phyloP scores from a whole-genome alignment of 2,113 vertebrate genomes.

The Myiagra hebetior region DNA sequence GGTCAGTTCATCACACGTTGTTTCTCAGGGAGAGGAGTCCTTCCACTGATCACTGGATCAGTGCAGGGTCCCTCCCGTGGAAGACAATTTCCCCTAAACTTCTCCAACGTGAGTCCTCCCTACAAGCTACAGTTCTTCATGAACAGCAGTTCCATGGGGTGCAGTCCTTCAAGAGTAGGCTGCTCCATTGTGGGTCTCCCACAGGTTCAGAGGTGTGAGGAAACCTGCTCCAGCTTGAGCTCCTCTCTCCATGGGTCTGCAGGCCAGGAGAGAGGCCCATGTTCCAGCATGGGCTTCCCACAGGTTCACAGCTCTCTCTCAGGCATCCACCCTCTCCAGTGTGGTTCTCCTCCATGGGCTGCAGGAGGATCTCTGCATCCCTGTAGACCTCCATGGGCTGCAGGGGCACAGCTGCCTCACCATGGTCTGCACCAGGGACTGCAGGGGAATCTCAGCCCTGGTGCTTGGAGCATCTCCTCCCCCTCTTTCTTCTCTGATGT shows the following conservation, averaged over 20 bases:
- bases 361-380: not conserved
- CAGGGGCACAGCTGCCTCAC: not conserved
- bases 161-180: not conserved
- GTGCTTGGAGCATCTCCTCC: not conserved
- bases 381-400: not conserved
- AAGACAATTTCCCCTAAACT: not conserved
- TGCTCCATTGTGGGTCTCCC: not conserved
- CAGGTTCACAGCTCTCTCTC: not conserved
- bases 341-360: not conserved
- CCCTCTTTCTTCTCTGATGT: not conserved
- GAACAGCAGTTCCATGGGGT: not conserved
- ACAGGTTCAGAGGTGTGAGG: not conserved
- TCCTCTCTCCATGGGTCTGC: not conserved
- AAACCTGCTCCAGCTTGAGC: not conserved
- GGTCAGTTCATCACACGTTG: accelerated
- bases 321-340: not conserved
- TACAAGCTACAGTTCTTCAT: not conserved
- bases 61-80: not conserved
- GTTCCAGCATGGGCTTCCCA: not conserved
- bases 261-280: not conserved
- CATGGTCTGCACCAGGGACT: not conserved
- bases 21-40: not conserved
- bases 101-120: not conserved
- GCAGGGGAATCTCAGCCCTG: not conserved
- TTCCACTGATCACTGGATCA: not conserved